Percentiles rank a stretch among this genome's conserved stretches.
These are phyloP conservation scores for Entomyzon cyanotis DNA, from an alignment of 2,113 vertebrate genomes.

Conservation along the genomic window DNA sequence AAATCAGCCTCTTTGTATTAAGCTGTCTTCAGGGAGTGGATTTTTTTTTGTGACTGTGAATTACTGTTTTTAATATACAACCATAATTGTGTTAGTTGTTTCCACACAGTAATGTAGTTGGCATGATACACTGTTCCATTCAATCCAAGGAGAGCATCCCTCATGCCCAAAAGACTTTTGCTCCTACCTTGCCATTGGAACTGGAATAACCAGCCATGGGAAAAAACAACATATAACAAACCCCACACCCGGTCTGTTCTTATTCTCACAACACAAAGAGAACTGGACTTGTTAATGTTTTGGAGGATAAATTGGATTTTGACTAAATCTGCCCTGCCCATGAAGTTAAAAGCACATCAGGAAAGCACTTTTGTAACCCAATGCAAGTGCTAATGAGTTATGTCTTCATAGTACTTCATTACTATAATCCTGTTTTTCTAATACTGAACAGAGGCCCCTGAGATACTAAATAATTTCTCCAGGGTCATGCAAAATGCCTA, in stretches of 20 bases:
- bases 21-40: slow-evolving; percentile 26
- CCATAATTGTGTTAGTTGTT: slow-evolving; percentile 11
- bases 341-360: neutral
- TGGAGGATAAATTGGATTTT: neutral
- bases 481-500: neutral
- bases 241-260: neutral
- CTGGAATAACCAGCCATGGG: neutral
- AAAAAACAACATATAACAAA: neutral
- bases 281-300: neutral
- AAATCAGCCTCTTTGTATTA: slow-evolving; percentile 32
- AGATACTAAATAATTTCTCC: neutral
- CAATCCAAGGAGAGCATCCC: neutral
- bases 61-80: slow-evolving; percentile 65
- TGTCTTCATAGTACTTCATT: neutral
- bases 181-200: neutral
- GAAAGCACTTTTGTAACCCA: neutral
- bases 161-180: neutral
- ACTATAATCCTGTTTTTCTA: neutral
- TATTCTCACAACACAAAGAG: neutral
- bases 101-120: neutral
- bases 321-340: neutral
- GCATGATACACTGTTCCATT: neutral
- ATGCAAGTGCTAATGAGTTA: neutral
- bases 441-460: neutral
- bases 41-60: slow-evolving; percentile 42